A percentile compares a stretch with the other conserved stretches of the same genome.
These are phyloP conservation scores for Hippopotamus amphibius DNA, from an alignment of 2,113 vertebrate genomes.

Conservation along the genomic window DNA sequence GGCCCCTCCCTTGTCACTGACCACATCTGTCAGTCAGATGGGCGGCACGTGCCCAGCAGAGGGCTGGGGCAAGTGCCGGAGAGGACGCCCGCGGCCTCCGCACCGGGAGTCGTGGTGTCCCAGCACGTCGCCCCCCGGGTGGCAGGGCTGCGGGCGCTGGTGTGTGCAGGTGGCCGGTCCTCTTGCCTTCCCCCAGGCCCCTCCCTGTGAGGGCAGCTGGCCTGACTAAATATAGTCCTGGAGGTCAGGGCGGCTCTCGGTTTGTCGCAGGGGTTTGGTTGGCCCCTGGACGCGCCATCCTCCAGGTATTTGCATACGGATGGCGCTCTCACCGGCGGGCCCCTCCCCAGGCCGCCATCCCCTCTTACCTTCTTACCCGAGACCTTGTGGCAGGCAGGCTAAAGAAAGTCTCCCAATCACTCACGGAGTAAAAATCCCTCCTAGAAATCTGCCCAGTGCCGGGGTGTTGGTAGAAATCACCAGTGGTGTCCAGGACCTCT, in stretches of 20 bases:
- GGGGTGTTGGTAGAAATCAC: not conserved
- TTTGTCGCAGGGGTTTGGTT: constrained; percentile 46
- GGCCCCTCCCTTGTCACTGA: not conserved
- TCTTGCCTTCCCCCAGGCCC: not conserved
- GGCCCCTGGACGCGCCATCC: not conserved
- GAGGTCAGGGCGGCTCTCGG: constrained; percentile 29
- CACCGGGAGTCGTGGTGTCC: not conserved
- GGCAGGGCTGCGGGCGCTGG: not conserved
- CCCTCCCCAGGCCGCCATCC: fast-evolving
- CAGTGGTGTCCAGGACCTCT: constrained; percentile 48
- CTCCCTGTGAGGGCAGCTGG: not conserved
- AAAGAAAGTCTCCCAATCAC: not conserved
- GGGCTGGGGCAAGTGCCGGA: not conserved
- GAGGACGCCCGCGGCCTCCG: not conserved
- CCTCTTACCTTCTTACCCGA: not conserved
- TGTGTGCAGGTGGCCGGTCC: not conserved
- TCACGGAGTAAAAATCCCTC: not conserved
- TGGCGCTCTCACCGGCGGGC: not conserved
- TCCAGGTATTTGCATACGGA: not conserved
- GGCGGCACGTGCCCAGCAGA: not conserved
- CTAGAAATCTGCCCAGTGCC: not conserved
- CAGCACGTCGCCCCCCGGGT: fast-evolving
- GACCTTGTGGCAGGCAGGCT: not conserved
- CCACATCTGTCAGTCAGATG: not conserved
- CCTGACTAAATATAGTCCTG: constrained; percentile 74